These are phyloP conservation scores for Brenthis daphne DNA, from an alignment of 2,888 invertebrate species.

Conservation along the genomic window DNA sequence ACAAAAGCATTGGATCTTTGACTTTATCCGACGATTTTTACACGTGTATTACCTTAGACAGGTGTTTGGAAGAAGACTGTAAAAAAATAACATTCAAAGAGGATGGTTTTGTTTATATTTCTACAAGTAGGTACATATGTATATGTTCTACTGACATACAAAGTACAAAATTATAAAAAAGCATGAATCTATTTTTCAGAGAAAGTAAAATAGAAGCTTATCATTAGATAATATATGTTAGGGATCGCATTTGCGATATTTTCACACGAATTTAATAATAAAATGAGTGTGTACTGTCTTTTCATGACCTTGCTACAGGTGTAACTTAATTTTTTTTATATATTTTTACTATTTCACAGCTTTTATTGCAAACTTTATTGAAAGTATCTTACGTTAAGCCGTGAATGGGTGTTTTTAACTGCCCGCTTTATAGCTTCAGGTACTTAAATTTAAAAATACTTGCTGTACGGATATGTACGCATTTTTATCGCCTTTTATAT, in stretches of 20 bases:
- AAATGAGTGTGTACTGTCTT: too few relatives aligned
- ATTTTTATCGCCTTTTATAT: slow-evolving; percentile 18
- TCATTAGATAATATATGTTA: background rate
- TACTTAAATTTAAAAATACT: slow-evolving; percentile 27
- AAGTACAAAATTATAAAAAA: too few relatives aligned
- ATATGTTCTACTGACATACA: too few relatives aligned
- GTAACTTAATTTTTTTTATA: background rate
- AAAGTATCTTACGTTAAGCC: slow-evolving; percentile 16
- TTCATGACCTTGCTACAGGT: too few relatives aligned
- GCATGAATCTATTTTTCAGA: too few relatives aligned
- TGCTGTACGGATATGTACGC: slow-evolving; percentile 8
- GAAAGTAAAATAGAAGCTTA: too few relatives aligned
- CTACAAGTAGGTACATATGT: too few relatives aligned
- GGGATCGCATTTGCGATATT: background rate
- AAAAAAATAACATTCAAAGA: background rate
- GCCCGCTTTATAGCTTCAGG: slow-evolving; percentile 28
- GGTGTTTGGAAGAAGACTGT: background rate
- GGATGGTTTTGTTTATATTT: too few relatives aligned
- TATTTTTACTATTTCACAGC: background rate
- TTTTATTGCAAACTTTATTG: slow-evolving; percentile 22
- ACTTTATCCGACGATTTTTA: background rate
- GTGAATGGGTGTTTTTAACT: slow-evolving; percentile 12
- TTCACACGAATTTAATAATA: too few relatives aligned
- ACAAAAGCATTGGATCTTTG: slow-evolving; percentile 5
- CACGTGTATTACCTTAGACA: slow-evolving; percentile 9